Conservation (phyloP, 2,888 invertebrate genomes). For the Bedellia somnulentella region DNA sequence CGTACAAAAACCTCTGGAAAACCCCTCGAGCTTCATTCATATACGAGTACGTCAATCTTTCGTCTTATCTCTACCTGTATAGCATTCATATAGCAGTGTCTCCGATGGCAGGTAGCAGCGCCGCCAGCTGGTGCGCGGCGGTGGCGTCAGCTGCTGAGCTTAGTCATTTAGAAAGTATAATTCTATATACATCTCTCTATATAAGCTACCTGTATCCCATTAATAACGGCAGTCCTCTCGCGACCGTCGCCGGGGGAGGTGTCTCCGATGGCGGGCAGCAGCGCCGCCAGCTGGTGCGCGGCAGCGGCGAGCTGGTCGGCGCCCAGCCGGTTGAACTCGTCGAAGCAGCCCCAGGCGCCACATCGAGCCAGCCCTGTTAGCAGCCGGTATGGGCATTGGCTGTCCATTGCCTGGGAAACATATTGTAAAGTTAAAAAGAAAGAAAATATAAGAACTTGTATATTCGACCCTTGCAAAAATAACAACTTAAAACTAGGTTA, state of each 20-base stretch:
- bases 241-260: constrained; percentile 11
- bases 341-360: constrained; percentile 99
- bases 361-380: constrained; percentile 90
- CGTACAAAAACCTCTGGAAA: too few relatives aligned
- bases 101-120: constrained; percentile 77
- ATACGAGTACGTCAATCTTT: too few relatives aligned
- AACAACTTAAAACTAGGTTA: too few relatives aligned
- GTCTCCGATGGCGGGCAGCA: constrained; percentile 72
- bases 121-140: constrained; percentile 91
- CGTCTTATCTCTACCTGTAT: too few relatives aligned
- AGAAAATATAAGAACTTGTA: too few relatives aligned
- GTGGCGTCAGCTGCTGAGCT: too few relatives aligned
- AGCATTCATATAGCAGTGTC: too few relatives aligned
- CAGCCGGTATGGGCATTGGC: constrained; percentile 91
- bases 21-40: too few relatives aligned
- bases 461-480: too few relatives aligned
- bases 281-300: constrained; percentile 90
- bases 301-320: constrained; percentile 93
- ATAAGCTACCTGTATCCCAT: constrained; percentile 34
- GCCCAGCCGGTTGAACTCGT: constrained; percentile 97
- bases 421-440: too few relatives aligned
- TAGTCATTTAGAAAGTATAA: not conserved
- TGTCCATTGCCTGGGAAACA: constrained; percentile 87
- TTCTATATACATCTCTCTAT: constrained; percentile 1
- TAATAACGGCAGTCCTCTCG: too few relatives aligned